Evolutionary conservation across 2,888 invertebrate genomes (phyloP).

Genomic region (Amorpha juglandis): DNA sequence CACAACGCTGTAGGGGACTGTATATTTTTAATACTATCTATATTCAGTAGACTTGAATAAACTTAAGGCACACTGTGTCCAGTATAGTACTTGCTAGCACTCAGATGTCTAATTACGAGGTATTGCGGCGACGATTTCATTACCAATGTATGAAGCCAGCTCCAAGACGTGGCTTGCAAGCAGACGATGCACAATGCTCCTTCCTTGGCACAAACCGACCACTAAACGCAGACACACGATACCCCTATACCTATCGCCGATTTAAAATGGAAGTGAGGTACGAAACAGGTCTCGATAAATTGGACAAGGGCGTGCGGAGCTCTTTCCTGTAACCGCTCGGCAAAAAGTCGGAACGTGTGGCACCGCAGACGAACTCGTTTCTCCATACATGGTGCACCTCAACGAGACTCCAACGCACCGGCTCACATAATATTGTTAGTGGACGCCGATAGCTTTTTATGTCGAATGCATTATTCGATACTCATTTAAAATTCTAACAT

Average conservation of each 20-base stretch:
- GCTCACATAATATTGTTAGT: conserved; percentile 83
- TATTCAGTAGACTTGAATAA: not conserved
- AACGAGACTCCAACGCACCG: conserved; percentile 79
- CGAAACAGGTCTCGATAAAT: conserved; percentile 53
- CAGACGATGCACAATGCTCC: conserved; percentile 75
- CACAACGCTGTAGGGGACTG: no score
- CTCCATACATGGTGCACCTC: conserved; percentile 79
- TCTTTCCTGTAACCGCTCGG: conserved; percentile 72
- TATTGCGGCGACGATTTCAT: conserved; percentile 67
- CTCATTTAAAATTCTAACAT: conserved; percentile 85
- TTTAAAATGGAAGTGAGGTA: conserved; percentile 44
- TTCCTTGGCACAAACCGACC: conserved; percentile 59
- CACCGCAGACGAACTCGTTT: conserved; percentile 82
- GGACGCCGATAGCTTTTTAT: conserved; percentile 79
- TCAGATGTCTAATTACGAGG: conserved; percentile 68
- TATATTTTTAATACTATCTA: not conserved
- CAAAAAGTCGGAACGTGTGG: conserved; percentile 83
- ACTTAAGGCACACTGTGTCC: not conserved
- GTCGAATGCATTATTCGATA: conserved; percentile 84
- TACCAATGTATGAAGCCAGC: conserved; percentile 73
- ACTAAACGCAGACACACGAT: conserved; percentile 53
- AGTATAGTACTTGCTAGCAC: conserved; percentile 32
- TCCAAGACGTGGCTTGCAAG: conserved; percentile 70
- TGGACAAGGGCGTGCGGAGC: conserved; percentile 64
- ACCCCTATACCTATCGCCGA: conserved; percentile 52